Base-by-base conservation (phyloP, 2,888 invertebrate species). In the Dicranocentrus wangi region DNA sequence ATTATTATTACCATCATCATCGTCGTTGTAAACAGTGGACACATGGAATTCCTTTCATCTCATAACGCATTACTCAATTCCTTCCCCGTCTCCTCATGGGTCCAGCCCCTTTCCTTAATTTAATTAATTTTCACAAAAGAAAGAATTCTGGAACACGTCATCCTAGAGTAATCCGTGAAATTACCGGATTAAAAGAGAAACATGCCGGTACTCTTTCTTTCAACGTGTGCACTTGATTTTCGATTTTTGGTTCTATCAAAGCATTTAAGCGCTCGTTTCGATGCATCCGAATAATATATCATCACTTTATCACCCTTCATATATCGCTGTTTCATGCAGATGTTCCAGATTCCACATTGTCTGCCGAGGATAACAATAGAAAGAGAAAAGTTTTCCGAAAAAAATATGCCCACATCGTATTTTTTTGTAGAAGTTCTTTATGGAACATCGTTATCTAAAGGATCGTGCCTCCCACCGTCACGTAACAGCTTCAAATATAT, bases 61-160 rank as follows among this genome's bases (percentile, higher is more conserved):
- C 42, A 71, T 1, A 61, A 27, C 60, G 17, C 51, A 51, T 51
- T 51, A 58, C 15, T 58, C 13, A 58, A n/a, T n/a, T 55, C 55
- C n/a, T 58, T 58, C 28, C 58, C n/a, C 27, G 17, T 61, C 39
- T 25, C 65, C 25, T 66, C 55, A 75, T 65, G 66, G 66, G 63
- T 28, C 61, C 42, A 43, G 60, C 32, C 42, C 32, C 25, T 71
- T 60, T 43, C 77, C 83, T 81, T 85, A 86, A 86, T 86, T 86
- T 84, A 86, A 86, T 86, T 86, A 86, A 86, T 86, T 85, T 84
- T 80, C 43, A 78, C 78, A 78, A 78, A 47, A 51, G 63, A 25
- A 70, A 21, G 47, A 76, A 71, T 63, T 27, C n/a, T 19, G 23
- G n/a, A 78, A 63, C 68, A 60, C 25, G 43, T 70, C 63, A 53